Percentiles rank a stretch among this genome's conserved stretches.
Conservation (phyloP, 2,113 vertebrate genomes). For the Mesitornis unicolor region DNA sequence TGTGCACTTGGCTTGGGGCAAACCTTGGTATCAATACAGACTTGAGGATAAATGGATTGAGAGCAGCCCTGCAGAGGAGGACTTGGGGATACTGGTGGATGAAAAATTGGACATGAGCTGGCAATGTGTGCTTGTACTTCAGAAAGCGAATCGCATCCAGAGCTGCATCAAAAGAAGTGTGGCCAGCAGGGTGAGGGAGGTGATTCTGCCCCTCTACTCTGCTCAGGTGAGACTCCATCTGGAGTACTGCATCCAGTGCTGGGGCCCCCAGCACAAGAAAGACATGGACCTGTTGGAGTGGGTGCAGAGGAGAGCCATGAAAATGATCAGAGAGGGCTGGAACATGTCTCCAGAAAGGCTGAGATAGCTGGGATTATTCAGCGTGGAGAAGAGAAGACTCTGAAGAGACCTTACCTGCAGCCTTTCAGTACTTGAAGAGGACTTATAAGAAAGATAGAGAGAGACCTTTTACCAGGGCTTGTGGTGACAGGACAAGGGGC, state of each 20-base stretch:
- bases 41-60: too few relatives aligned
- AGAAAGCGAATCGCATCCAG: not conserved
- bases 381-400: not conserved
- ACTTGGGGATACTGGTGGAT: not conserved
- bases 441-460: not conserved
- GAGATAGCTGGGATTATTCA: not conserved
- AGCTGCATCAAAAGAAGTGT: fast-evolving
- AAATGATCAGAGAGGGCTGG: not conserved
- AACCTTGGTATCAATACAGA: too few relatives aligned
- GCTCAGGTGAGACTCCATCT: not conserved
- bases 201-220: not conserved
- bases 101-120: not conserved
- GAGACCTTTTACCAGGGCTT: not conserved
- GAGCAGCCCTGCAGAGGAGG: not conserved
- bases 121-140: not conserved
- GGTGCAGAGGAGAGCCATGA: not conserved
- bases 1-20: not conserved
- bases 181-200: not conserved
- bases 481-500: not conserved
- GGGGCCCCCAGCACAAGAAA: not conserved
- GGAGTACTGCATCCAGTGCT: not conserved
- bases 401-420: fast-evolving
- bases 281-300: not conserved
- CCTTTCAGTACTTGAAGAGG: not conserved
- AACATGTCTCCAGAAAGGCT: fast-evolving